phyloP scores from a whole-genome alignment of 92 coral and sea anemone species.

The Blastomussa wellsi region DNA sequence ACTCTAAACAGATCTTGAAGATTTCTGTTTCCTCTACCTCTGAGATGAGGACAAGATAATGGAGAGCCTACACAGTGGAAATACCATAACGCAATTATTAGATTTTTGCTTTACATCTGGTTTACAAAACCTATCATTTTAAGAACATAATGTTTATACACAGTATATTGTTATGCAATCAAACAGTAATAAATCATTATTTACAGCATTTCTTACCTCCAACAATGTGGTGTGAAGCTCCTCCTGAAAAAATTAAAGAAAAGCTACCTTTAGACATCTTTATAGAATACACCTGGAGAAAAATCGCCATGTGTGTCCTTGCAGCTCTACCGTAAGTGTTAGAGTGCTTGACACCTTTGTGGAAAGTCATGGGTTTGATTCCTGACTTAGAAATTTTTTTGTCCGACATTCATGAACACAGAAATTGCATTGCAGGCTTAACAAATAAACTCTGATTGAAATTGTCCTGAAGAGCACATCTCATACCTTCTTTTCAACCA shows the following conservation, averaged over 20 bases:
- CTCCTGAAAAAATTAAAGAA: constrained; percentile 61
- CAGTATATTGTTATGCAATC: background rate
- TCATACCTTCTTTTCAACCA: constrained; percentile 91
- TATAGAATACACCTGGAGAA: too few relatives aligned
- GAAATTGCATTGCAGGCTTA: background rate
- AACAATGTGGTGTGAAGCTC: constrained; percentile 91
- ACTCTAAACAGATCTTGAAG: constrained; percentile 96
- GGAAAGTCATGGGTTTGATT: too few relatives aligned
- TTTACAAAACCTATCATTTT: too few relatives aligned
- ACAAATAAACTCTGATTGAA: background rate
- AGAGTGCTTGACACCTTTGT: too few relatives aligned
- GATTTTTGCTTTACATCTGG: too few relatives aligned
- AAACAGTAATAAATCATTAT: background rate
- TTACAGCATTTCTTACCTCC: constrained; percentile 66
- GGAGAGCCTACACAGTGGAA: constrained; percentile 73
- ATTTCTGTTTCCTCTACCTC: constrained; percentile 99
- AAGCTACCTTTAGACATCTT: background rate
- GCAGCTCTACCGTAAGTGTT: too few relatives aligned
- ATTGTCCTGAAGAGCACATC: background rate
- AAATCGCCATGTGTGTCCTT: too few relatives aligned
- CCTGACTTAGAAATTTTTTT: too few relatives aligned
- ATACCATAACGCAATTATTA: background rate
- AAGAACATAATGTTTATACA: too few relatives aligned
- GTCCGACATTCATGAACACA: too few relatives aligned
- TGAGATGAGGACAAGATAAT: constrained; percentile 94